These are phyloP conservation scores for Carduelis carduelis DNA, from an alignment of 2,797 vertebrate genomes.

Conservation along the genomic window DNA sequence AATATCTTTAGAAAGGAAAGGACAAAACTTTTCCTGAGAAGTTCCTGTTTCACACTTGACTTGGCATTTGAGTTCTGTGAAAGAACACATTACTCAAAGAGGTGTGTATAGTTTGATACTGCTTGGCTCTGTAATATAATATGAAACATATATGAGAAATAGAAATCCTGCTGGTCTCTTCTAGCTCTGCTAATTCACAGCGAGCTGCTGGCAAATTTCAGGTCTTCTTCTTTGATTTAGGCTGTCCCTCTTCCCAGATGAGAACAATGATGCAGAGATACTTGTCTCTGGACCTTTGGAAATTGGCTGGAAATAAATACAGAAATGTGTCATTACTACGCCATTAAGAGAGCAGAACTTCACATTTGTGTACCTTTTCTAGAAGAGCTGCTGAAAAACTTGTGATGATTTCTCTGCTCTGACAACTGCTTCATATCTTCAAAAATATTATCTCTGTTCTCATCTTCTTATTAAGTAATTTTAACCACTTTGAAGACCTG, in stretches of 20 bases:
- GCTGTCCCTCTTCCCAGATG: background rate
- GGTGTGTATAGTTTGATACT: background rate
- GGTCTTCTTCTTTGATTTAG: background rate
- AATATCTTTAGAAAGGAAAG: background rate
- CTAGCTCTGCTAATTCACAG: background rate
- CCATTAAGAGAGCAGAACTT: background rate
- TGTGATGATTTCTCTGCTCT: background rate
- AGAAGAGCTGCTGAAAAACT: background rate
- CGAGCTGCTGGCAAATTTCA: background rate
- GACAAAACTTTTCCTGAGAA: background rate
- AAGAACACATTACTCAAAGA: background rate
- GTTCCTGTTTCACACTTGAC: background rate
- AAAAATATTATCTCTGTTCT: background rate
- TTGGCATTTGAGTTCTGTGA: background rate
- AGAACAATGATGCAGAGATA: background rate
- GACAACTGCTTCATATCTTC: background rate
- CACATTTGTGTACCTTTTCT: background rate
- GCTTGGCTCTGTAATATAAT: background rate
- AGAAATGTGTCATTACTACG: background rate
- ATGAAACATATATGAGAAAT: background rate
- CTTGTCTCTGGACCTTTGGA: background rate
- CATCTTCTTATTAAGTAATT: constrained; percentile 9
- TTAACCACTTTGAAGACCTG: background rate
- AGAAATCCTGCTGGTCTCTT: background rate
- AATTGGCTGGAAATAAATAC: background rate